Conservation (phyloP, 2,888 invertebrate species). For the Drosophila cyrtoloma region DNA sequence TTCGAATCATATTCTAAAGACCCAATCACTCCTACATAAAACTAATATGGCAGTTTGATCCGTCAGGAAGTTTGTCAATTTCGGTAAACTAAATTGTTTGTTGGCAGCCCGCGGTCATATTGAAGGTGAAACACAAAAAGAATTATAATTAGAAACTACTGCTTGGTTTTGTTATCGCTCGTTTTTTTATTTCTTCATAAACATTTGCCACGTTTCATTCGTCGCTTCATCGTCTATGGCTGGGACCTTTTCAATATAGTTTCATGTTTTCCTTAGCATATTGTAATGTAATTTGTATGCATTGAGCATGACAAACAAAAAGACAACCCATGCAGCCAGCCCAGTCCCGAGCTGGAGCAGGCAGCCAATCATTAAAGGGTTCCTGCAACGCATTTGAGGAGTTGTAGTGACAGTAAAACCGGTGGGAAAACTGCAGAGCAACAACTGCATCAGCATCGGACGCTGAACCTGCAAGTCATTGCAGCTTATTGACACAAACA, state of each 20-base stretch:
- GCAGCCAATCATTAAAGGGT: constrained; percentile 47
- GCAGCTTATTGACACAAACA: constrained; percentile 24
- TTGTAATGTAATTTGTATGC: constrained; percentile 81
- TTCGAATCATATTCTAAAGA: not conserved
- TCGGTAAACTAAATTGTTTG: not conserved
- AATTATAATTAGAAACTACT: not conserved
- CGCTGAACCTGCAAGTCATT: constrained; percentile 59
- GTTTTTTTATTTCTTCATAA: constrained; percentile 7
- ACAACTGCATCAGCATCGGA: constrained; percentile 47
- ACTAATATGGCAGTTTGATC: not conserved
- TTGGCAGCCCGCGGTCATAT: not conserved
- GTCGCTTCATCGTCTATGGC: constrained; percentile 30
- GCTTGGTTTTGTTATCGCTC: not conserved
- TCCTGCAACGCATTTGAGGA: constrained; percentile 30
- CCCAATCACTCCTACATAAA: not conserved
- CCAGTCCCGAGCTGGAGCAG: constrained; percentile 15
- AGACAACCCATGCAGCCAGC: constrained; percentile 36
- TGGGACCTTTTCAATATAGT: constrained; percentile 62
- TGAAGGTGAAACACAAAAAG: not conserved
- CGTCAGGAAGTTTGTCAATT: not conserved
- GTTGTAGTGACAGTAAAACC: constrained; percentile 30
- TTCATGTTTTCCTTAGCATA: constrained; percentile 71
- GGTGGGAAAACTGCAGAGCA: not conserved
- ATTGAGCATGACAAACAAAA: constrained; percentile 78
- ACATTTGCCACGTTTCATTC: constrained; percentile 11